A percentile compares a stretch with the other conserved stretches of the same genome.
Evolutionary conservation across 2,888 invertebrate genomes (phyloP).

Genomic region (Noctua janthe): DNA sequence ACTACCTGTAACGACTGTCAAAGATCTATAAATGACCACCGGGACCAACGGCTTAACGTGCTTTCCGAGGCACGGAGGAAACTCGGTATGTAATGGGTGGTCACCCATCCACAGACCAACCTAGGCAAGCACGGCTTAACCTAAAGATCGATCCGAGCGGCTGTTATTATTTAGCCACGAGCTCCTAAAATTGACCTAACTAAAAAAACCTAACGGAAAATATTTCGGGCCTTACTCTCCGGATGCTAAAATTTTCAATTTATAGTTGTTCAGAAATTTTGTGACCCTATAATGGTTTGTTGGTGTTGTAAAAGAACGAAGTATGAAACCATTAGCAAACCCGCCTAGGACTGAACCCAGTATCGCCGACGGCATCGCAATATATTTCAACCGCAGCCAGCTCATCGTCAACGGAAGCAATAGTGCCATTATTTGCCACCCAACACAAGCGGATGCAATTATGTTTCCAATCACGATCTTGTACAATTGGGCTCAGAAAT

Average conservation of each 20-base stretch:
- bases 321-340: background rate
- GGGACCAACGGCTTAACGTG: too few relatives aligned
- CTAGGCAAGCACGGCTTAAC: too few relatives aligned
- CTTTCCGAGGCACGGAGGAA: too few relatives aligned
- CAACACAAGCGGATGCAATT: constrained; percentile 39
- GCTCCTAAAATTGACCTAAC: too few relatives aligned
- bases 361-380: constrained; percentile 23
- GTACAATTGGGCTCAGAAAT: constrained; percentile 9
- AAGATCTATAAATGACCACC: too few relatives aligned
- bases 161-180: too few relatives aligned
- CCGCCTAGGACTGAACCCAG: background rate
- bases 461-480: constrained; percentile 42
- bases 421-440: constrained; percentile 42
- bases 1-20: too few relatives aligned
- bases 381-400: constrained; percentile 38
- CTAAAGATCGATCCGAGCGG: too few relatives aligned
- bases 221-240: background rate
- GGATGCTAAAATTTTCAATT: background rate
- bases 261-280: background rate
- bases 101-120: too few relatives aligned
- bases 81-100: too few relatives aligned
- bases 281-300: background rate
- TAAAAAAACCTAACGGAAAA: background rate
- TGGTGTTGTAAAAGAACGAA: constrained; percentile 2
- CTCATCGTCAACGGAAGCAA: constrained; percentile 53